Base-by-base conservation (phyloP, 1,140 invertebrate species). In the Aphelenchoides besseyi region DNA sequence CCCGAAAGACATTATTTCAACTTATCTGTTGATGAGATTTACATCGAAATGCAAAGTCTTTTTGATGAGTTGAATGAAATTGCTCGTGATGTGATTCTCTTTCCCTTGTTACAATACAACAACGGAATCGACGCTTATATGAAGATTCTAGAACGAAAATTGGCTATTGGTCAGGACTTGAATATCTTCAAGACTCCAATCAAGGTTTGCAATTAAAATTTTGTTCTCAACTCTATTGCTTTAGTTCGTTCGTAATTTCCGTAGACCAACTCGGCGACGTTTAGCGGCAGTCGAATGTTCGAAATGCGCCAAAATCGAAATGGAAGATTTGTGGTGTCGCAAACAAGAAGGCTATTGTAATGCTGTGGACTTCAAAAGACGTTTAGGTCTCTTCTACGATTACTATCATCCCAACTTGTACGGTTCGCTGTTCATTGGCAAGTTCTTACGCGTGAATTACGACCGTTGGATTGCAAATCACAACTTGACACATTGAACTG, bases 121-220 rank as follows among this genome's bases (percentile, higher is more conserved):
- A 59, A 12, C 18, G 55, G 55, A 5, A 8, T 59, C 12, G 5
- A 59, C 55, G 18, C 55, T 28, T 59, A 59, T 23, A 8, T 59
- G 18, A 8, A 5, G 5, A 18, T 59, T 5, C 23, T 59, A 5
- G 23, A 18, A 12, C 5, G 55, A 59, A 59, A 59, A 23, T 8
- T 33, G 5, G 18, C 55, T 8, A 8, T 59, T 23, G 55, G 55
- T 8, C 5, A 59, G 12, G 55, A 59, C 18, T 33, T 59, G 55
- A 33, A 33, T 8, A 18, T 59, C 5, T 59, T 59, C 23, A 28
- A 23, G 18, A 18, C 18, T 5, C 55, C 55, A 29, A 28, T 59
- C 26, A 59, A 59, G 18, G 55, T 59, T 59, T 59, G 55, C 23
- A 8, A 59, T 59, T 59, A 28, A 28, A 59, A 59, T 59, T 59